A percentile compares a stretch with the other conserved stretches of the same genome.
These are phyloP conservation scores for Cynodonichthys magdalenae DNA, from an alignment of 2,797 vertebrate species.

Conservation along the genomic window DNA sequence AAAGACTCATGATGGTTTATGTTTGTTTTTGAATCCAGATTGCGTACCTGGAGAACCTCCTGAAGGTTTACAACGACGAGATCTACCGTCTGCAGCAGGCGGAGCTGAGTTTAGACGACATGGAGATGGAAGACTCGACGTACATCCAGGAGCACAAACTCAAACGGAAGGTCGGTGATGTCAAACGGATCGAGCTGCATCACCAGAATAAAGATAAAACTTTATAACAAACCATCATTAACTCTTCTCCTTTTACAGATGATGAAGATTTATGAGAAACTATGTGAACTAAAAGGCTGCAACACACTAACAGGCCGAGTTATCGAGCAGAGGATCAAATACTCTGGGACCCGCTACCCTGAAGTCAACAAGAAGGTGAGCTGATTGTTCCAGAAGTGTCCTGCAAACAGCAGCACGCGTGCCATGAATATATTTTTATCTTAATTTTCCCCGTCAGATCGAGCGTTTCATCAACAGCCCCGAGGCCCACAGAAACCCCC, in stretches of 20 bases:
- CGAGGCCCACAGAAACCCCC: slow-evolving; percentile 80
- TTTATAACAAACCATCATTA: rapidly evolving
- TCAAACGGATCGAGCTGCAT: background rate
- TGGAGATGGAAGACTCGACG: slow-evolving; percentile 85
- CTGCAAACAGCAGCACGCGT: too few relatives aligned
- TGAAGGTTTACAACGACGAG: slow-evolving; percentile 87
- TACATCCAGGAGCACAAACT: slow-evolving; percentile 93
- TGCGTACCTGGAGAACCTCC: slow-evolving; percentile 89
- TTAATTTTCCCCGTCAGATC: slow-evolving; percentile 64
- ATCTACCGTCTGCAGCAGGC: slow-evolving; percentile 88
- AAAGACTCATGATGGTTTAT: background rate
- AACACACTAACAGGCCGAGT: slow-evolving; percentile 87
- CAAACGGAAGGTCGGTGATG: slow-evolving; percentile 81
- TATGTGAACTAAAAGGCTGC: slow-evolving; percentile 91
- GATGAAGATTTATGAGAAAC: slow-evolving; percentile 89
- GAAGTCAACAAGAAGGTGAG: slow-evolving; percentile 88
- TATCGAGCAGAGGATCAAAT: slow-evolving; percentile 88
- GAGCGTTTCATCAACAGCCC: slow-evolving; percentile 89
- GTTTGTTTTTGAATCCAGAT: slow-evolving; percentile 72
- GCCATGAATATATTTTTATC: too few relatives aligned
- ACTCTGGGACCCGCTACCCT: slow-evolving; percentile 86
- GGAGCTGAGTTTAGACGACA: slow-evolving; percentile 86
- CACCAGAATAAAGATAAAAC: background rate
- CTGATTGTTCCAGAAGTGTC: background rate
- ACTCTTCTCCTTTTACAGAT: slow-evolving; percentile 68